Evolutionary conservation across 2,888 invertebrate species (phyloP).

Genomic region (Conops quadrifasciatus): DNA sequence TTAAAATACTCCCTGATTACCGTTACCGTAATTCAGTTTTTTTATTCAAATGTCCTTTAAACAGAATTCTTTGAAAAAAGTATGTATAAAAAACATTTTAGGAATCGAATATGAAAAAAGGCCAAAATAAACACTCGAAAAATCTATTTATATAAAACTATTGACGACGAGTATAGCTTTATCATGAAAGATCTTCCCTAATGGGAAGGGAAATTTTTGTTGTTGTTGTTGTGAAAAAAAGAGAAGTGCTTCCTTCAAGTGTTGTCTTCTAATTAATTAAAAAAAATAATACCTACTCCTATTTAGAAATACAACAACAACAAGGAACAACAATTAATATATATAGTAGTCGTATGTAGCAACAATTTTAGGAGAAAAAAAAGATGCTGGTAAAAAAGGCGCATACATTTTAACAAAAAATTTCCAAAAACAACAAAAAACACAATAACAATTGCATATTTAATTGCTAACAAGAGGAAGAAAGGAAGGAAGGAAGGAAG

Average conservation of each 20-base stretch:
- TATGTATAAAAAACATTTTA: not conserved
- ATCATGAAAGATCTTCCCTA: no score
- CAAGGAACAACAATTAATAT: not conserved
- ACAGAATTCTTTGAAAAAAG: not conserved
- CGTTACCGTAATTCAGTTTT: no score
- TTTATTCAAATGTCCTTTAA: not conserved
- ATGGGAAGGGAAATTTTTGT: no score
- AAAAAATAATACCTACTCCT: not conserved
- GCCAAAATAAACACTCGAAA: no score
- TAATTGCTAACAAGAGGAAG: slow-evolving; percentile 9
- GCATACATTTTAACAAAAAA: not conserved
- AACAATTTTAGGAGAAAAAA: not conserved
- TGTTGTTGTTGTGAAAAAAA: no score
- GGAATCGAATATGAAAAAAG: not conserved
- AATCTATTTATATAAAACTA: no score
- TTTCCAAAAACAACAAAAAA: not conserved
- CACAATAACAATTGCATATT: slow-evolving; percentile 18
- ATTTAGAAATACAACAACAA: no score
- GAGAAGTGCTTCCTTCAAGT: not conserved
- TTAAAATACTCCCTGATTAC: no score
- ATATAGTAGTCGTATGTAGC: not conserved
- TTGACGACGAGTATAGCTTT: no score
- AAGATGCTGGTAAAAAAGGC: no score
- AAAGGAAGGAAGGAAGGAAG: no score
- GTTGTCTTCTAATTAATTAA: not conserved